phyloP scores from a whole-genome alignment of 2,888 invertebrate genomes.

The Leptinotarsa haldemani region DNA sequence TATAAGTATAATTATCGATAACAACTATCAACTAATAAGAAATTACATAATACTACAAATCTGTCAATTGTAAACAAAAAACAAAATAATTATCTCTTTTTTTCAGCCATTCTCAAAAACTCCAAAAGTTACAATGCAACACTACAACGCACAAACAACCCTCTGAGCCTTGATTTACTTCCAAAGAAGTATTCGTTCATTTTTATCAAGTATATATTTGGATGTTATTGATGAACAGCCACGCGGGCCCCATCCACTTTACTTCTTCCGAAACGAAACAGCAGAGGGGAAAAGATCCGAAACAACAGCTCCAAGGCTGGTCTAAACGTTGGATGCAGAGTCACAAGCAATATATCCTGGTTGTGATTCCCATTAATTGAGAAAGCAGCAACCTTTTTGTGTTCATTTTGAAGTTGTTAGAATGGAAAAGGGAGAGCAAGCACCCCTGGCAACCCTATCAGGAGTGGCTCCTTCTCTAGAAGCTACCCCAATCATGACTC shows the following conservation, averaged over 20 bases:
- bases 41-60: too few relatives aligned
- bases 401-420: slow-evolving; percentile 1
- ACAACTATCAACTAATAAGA: too few relatives aligned
- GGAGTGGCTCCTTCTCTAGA: slow-evolving; percentile 42
- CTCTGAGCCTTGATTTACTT: slow-evolving; percentile 31
- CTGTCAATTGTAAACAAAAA: too few relatives aligned
- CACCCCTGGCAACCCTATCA: slow-evolving; percentile 42
- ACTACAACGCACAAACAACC: slow-evolving; percentile 4
- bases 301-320: slow-evolving; percentile 70
- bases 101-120: neutral
- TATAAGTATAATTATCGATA: too few relatives aligned
- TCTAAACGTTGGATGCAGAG: slow-evolving; percentile 60
- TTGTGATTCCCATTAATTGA: slow-evolving; percentile 51
- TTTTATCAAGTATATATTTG: slow-evolving; percentile 26
- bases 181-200: slow-evolving; percentile 29
- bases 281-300: slow-evolving; percentile 70
- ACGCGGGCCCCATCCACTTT: slow-evolving; percentile 69
- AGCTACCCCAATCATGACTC: slow-evolving; percentile 44
- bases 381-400: slow-evolving; percentile 10
- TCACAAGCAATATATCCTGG: slow-evolving; percentile 40
- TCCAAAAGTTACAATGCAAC: neutral
- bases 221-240: slow-evolving; percentile 70
- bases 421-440: slow-evolving; percentile 32
- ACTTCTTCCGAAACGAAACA: slow-evolving; percentile 67
- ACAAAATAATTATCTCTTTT: neutral